Evolutionary conservation across 2,113 vertebrate genomes (phyloP).

Genomic region (Lota lota): DNA sequence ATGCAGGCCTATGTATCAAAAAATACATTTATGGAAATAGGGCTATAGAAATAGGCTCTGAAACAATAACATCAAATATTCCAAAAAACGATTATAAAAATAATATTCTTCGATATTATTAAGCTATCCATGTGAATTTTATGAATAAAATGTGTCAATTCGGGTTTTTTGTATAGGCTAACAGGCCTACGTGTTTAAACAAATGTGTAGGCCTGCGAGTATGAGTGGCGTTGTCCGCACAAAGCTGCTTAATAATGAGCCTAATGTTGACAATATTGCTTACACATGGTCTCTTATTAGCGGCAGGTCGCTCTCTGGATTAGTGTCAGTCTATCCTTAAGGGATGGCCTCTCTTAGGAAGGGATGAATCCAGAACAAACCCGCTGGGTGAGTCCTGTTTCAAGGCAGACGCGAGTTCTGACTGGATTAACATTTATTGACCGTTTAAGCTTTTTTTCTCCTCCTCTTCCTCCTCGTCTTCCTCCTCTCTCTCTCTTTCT

Average conservation of each 20-base stretch:
- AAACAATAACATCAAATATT: no score
- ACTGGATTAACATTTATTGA: constrained; percentile 99
- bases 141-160: background rate
- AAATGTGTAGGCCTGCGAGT: constrained; percentile 4
- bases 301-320: constrained; percentile 80
- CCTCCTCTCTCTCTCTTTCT: constrained; percentile 30
- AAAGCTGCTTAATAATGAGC: constrained; percentile 69
- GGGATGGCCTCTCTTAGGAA: constrained; percentile 84
- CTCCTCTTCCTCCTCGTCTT: constrained; percentile 47
- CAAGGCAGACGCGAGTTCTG: constrained; percentile 92
- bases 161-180: background rate
- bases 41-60: no score
- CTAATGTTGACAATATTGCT: constrained; percentile 81
- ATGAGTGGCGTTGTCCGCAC: constrained; percentile 51
- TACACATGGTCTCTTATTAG: constrained; percentile 88
- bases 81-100: no score
- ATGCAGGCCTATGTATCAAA: no score
- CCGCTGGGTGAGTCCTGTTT: constrained; percentile 88
- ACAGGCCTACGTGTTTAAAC: constrained; percentile 4
- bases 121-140: no score
- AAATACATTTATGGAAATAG: no score
- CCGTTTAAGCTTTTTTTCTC: constrained; percentile 86
- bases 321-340: constrained; percentile 76
- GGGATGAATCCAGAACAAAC: constrained; percentile 81
- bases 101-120: no score